Conservation (phyloP, 2,113 vertebrate genomes). For the Addax nasomaculatus region DNA sequence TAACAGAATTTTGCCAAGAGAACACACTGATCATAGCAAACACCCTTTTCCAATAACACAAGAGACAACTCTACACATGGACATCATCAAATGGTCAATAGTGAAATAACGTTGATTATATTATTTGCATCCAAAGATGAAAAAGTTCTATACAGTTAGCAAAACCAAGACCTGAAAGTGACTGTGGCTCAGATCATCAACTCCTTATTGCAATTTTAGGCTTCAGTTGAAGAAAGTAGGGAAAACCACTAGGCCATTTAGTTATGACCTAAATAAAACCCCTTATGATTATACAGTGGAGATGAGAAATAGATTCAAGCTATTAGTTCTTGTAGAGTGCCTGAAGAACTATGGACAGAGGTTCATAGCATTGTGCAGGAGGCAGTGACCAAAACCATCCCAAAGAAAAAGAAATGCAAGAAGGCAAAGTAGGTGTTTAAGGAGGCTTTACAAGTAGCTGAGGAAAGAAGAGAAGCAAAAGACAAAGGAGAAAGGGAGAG, state of each 20-base stretch:
- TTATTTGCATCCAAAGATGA: not conserved
- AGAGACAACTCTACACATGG: not conserved
- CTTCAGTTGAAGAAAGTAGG: not conserved
- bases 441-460: not conserved
- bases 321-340: not conserved
- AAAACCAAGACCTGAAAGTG: not conserved
- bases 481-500: not conserved
- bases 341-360: not conserved
- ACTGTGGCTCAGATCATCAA: not conserved
- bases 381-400: not conserved
- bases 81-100: not conserved
- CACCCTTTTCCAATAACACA: not conserved
- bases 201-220: not conserved
- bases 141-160: not conserved
- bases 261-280: not conserved
- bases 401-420: not conserved
- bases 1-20: not conserved
- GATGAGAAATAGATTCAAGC: not conserved
- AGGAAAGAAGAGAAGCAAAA: not conserved
- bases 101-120: not conserved
- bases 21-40: not conserved
- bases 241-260: not conserved
- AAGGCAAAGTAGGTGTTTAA: not conserved
- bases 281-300: not conserved
- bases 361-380: not conserved